Percentiles rank a stretch among this genome's conserved stretches.
Conservation (phyloP, 2,888 invertebrate genomes). For the Caradrina clavipalpis region DNA sequence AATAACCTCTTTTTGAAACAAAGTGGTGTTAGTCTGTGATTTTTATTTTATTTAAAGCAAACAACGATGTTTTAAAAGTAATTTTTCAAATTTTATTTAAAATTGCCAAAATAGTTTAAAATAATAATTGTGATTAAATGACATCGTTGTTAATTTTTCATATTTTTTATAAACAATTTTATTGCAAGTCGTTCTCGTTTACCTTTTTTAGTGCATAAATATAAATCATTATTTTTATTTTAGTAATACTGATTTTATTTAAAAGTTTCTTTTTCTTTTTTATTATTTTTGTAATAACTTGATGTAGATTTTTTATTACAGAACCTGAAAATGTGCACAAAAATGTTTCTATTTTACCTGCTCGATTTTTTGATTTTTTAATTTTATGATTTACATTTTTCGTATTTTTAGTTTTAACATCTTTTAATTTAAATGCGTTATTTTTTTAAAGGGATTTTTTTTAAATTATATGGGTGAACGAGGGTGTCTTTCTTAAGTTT, state of each 20-base stretch:
- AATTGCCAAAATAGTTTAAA: not conserved
- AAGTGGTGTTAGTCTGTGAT: slow-evolving; percentile 10
- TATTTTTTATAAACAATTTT: not conserved
- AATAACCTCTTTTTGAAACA: slow-evolving; percentile 14
- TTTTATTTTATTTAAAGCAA: not conserved
- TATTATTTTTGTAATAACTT: not conserved
- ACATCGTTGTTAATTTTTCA: slow-evolving; percentile 7
- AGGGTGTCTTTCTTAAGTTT: not conserved
- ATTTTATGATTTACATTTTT: no score
- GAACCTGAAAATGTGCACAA: not conserved
- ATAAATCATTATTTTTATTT: not conserved
- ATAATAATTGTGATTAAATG: not conserved
- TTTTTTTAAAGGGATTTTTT: not conserved
- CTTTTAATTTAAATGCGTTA: not conserved
- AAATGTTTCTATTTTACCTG: not conserved
- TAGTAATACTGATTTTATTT: not conserved
- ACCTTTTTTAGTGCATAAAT: not conserved
- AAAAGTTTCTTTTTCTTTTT: no score
- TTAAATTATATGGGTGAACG: not conserved
- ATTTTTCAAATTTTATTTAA: not conserved
- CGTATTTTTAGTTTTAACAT: not conserved
- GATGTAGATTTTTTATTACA: not conserved
- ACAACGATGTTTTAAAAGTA: slow-evolving; percentile 4
- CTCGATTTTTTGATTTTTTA: not conserved
- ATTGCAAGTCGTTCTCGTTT: slow-evolving; percentile 26